Evolutionary conservation across 1,140 invertebrate genomes (phyloP).

Genomic region (Callitettix versicolor): DNA sequence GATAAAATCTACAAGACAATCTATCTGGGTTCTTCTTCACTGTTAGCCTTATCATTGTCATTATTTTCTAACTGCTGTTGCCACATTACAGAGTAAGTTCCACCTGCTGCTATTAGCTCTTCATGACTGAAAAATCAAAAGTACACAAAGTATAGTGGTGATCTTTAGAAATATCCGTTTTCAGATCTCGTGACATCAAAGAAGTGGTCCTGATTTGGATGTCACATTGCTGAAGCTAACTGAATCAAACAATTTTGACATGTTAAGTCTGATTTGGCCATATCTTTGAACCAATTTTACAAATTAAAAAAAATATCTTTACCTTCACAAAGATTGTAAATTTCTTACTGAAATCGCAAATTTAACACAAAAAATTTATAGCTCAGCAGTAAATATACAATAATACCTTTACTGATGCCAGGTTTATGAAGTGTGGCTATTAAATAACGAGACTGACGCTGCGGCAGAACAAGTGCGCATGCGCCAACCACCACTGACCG

Average conservation of each 20-base stretch:
- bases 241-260: neutral
- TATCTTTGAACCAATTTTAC: neutral
- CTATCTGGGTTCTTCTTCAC: conserved; percentile 9
- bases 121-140: conserved; percentile 52
- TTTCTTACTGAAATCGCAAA: too few species aligned
- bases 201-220: neutral
- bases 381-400: too few species aligned
- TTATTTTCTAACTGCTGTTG: conserved; percentile 64
- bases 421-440: too few species aligned
- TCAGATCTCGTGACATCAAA: neutral
- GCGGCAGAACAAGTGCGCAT: too few species aligned
- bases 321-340: too few species aligned
- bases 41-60: conserved; percentile 10
- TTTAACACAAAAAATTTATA: too few species aligned
- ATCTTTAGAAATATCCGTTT: conserved; percentile 10
- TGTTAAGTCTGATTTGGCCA: neutral
- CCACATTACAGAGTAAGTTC: conserved; percentile 82
- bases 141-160: neutral
- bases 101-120: conserved; percentile 53
- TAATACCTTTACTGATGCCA: too few species aligned
- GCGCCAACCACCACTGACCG: too few species aligned
- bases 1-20: too few species aligned
- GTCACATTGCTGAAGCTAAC: neutral
- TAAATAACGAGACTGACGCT: too few species aligned
- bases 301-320: neutral